Evolutionary conservation across 2,888 invertebrate genomes (phyloP).

Genomic region (Rhynchonema sp.): DNA sequence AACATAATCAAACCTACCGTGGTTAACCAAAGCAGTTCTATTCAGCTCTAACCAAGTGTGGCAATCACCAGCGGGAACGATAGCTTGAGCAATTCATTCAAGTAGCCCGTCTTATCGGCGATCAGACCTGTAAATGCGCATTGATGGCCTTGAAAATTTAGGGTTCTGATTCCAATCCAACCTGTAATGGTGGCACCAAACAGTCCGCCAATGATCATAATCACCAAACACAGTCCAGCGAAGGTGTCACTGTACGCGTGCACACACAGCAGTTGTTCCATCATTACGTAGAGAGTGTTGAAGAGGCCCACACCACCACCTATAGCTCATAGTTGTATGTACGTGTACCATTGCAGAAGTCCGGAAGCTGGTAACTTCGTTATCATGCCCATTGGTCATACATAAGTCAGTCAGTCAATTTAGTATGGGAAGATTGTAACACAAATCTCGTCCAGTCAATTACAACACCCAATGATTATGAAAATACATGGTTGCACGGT

Average conservation of each 20-base stretch:
- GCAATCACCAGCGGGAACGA: neutral
- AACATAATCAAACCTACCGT: no score
- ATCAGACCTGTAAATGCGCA: neutral
- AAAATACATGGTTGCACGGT: neutral
- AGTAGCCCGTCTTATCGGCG: neutral
- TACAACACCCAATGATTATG: neutral
- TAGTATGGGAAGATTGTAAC: no score
- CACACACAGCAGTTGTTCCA: neutral
- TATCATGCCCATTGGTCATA: neutral
- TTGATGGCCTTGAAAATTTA: no score
- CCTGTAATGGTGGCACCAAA: neutral
- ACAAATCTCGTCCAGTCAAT: no score
- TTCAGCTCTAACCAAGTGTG: no score
- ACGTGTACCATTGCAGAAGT: constrained; percentile 1
- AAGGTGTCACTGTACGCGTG: neutral
- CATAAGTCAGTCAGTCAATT: no score
- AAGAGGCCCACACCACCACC: neutral
- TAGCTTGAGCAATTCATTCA: neutral
- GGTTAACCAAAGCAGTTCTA: no score
- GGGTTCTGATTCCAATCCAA: neutral
- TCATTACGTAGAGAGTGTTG: neutral
- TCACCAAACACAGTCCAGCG: neutral
- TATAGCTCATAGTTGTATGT: neutral
- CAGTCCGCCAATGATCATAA: neutral
- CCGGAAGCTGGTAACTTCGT: neutral